These are phyloP conservation scores for Hemiscyllium ocellatum DNA, from an alignment of 2,113 vertebrate genomes.

Conservation along the genomic window DNA sequence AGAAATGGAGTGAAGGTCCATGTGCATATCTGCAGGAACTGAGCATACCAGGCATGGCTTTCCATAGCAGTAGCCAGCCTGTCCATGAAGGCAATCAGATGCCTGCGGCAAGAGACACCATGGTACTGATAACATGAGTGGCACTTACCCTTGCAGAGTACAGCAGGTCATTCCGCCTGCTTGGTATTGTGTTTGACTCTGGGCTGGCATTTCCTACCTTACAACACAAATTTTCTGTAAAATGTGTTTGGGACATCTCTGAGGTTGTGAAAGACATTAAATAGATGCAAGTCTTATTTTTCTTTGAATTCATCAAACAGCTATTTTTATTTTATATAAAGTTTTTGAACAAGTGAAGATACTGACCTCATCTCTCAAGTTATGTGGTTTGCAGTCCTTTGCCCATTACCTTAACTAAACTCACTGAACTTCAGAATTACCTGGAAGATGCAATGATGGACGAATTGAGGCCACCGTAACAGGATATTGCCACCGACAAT, in stretches of 20 bases:
- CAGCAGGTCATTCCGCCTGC: no score
- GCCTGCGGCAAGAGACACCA: no score
- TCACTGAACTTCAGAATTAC: slow-evolving; percentile 43
- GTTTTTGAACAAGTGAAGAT: not conserved
- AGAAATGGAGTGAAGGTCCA: no score
- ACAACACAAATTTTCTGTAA: not conserved
- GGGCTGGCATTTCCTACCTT: not conserved
- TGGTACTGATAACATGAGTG: no score
- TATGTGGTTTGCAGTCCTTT: not conserved
- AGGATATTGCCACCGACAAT: slow-evolving; percentile 69
- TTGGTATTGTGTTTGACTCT: no score
- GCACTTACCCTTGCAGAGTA: no score
- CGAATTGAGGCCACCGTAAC: slow-evolving; percentile 71
- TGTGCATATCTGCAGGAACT: no score
- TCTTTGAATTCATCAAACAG: not conserved
- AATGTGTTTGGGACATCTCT: not conserved
- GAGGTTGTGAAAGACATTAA: not conserved
- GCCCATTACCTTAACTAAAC: not conserved
- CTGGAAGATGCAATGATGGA: slow-evolving; percentile 71
- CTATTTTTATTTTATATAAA: not conserved
- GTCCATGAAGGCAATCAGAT: no score
- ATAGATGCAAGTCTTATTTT: not conserved
- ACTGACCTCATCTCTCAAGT: not conserved
- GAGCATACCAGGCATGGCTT: no score
- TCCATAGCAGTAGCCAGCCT: no score